Percentiles rank a stretch among this genome's conserved stretches.
These are phyloP conservation scores for Neosilurus hyrtlii DNA, from an alignment of 2,797 vertebrate species.

Conservation along the genomic window DNA sequence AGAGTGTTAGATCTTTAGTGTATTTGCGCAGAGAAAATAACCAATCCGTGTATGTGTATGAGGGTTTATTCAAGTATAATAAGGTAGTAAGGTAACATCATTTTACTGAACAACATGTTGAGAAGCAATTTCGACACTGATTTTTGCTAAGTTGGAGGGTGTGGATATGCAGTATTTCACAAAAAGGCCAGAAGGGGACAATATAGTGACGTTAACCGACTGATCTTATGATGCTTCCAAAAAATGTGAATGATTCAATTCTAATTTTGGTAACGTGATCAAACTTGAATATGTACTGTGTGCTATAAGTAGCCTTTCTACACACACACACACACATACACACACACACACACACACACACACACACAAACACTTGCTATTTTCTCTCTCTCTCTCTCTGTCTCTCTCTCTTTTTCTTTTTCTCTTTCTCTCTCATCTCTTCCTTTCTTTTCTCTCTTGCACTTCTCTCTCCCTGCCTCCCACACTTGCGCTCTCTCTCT, in stretches of 20 bases:
- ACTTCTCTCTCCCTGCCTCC: too few species aligned
- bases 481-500: not conserved
- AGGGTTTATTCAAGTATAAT: not conserved
- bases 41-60: too few species aligned
- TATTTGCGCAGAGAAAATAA: not conserved
- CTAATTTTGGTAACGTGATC: slow-evolving; percentile 1
- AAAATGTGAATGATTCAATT: not conserved
- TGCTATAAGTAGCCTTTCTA: not conserved
- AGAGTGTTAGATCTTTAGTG: not conserved
- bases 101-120: not conserved
- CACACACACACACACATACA: not conserved
- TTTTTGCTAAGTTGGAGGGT: not conserved
- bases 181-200: slow-evolving; percentile 12
- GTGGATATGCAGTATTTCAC: not conserved
- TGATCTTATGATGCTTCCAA: not conserved
- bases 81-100: not conserved
- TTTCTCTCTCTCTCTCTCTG: slow-evolving; percentile 27
- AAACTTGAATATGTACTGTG: not conserved
- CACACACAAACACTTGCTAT: slow-evolving; percentile 7
- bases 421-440: too few species aligned
- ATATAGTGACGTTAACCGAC: not conserved
- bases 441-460: too few species aligned
- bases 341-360: slow-evolving; percentile 14
- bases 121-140: not conserved
- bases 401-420: slow-evolving; percentile 3